These are phyloP conservation scores for Serilophus lunatus DNA, from an alignment of 2,113 vertebrate genomes.

Conservation along the genomic window DNA sequence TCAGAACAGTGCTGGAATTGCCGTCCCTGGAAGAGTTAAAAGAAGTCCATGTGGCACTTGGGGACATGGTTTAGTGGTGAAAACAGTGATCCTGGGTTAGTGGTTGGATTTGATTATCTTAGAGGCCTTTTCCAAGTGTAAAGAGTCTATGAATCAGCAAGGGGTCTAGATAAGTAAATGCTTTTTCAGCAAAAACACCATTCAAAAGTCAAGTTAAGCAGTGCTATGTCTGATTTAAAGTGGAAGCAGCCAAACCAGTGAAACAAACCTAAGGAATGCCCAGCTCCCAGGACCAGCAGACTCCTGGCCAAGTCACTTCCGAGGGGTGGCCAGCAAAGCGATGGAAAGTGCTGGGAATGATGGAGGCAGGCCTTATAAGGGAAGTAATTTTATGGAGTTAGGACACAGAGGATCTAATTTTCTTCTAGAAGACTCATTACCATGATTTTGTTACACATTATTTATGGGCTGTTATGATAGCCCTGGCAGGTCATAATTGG, in stretches of 20 bases:
- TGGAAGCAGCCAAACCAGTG: neutral
- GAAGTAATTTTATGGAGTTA: conserved; percentile 1
- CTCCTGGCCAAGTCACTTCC: neutral
- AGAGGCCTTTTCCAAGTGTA: neutral
- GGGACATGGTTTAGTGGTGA: neutral
- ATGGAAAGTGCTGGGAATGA: neutral
- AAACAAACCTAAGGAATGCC: neutral
- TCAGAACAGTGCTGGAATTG: neutral
- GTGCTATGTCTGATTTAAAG: neutral
- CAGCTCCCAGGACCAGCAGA: neutral
- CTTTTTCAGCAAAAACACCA: neutral
- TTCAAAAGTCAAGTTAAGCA: neutral
- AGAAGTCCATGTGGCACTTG: neutral
- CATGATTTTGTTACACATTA: conserved; percentile 45
- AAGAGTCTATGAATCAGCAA: neutral
- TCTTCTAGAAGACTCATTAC: conserved; percentile 44
- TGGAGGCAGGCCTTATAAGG: neutral
- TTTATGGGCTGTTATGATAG: conserved; percentile 61
- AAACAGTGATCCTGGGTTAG: neutral
- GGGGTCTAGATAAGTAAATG: neutral
- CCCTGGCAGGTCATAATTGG: conserved; percentile 62
- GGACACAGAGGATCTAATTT: conserved; percentile 41
- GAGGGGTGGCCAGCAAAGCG: neutral
- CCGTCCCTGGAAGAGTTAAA: neutral
- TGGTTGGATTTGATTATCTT: neutral